Evolutionary conservation across 1,140 invertebrate species (phyloP).

Genomic region (Elysia chlorotica): DNA sequence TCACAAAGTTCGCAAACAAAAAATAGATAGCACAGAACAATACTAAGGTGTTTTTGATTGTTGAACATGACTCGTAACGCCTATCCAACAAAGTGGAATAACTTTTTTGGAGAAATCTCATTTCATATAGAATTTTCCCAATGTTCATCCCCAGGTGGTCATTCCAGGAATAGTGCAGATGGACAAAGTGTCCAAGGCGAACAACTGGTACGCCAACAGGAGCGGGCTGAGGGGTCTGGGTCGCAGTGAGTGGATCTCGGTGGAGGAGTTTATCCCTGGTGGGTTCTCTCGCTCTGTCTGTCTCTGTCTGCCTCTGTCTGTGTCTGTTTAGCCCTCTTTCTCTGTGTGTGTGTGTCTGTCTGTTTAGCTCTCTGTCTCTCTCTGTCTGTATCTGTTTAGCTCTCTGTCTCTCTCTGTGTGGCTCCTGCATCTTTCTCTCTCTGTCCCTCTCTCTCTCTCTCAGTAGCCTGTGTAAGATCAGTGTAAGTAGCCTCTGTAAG

Average conservation of each 20-base stretch:
- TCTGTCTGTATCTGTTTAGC: neutral
- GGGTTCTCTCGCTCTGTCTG: too few relatives aligned
- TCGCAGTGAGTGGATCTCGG: slow-evolving; percentile 16
- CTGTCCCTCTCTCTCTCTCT: slow-evolving; percentile 10
- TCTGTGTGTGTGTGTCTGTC: neutral
- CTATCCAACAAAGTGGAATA: too few relatives aligned
- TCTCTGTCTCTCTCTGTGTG: too few relatives aligned
- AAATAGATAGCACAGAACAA: too few relatives aligned
- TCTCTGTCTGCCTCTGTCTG: neutral
- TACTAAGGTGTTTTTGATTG: too few relatives aligned
- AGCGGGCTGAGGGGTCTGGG: neutral
- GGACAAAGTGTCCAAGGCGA: slow-evolving; percentile 19
- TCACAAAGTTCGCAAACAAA: too few relatives aligned
- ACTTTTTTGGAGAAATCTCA: too few relatives aligned
- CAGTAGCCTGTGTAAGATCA: too few relatives aligned
- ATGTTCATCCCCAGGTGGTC: slow-evolving; percentile 12
- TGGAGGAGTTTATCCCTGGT: slow-evolving; percentile 18
- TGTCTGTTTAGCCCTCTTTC: neutral
- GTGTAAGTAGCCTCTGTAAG: too few relatives aligned
- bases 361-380: neutral
- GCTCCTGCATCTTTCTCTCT: neutral
- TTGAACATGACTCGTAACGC: too few relatives aligned
- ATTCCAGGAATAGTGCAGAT: slow-evolving; percentile 21
- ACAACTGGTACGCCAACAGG: slow-evolving; percentile 8
- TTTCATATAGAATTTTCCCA: too few relatives aligned